A percentile compares a stretch with the other conserved stretches of the same genome.
phyloP scores from a whole-genome alignment of 2,113 vertebrate genomes.

The Irena cyanogastra region DNA sequence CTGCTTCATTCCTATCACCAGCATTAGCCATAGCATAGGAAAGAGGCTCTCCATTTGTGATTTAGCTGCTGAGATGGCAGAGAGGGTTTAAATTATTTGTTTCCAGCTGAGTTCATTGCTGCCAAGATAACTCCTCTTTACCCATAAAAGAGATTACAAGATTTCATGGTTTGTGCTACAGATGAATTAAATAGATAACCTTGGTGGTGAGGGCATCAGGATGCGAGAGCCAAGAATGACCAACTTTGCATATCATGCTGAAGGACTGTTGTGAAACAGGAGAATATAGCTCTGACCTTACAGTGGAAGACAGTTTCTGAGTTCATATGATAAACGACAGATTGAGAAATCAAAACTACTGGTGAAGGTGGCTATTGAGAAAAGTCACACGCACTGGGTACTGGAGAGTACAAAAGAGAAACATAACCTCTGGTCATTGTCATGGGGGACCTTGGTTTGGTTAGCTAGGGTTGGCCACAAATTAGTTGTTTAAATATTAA shows the following conservation, averaged over 20 bases:
- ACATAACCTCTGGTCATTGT: background rate
- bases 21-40: background rate
- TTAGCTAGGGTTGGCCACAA: background rate
- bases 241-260: background rate
- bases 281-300: background rate
- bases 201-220: background rate
- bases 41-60: background rate
- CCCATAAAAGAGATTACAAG: background rate
- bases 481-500: background rate
- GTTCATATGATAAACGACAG: background rate
- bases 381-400: background rate
- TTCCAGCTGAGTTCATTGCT: background rate
- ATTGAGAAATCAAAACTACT: background rate
- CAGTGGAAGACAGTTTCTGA: background rate
- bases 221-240: background rate
- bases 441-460: background rate
- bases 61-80: background rate
- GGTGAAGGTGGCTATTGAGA: background rate
- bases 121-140: background rate
- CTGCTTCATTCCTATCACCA: background rate
- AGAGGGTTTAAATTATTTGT: background rate
- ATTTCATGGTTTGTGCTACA: background rate
- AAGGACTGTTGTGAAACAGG: background rate
- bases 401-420: background rate
- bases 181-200: background rate